Base-by-base conservation (phyloP, 2,888 invertebrate species). In the Ormyrus labotus region DNA sequence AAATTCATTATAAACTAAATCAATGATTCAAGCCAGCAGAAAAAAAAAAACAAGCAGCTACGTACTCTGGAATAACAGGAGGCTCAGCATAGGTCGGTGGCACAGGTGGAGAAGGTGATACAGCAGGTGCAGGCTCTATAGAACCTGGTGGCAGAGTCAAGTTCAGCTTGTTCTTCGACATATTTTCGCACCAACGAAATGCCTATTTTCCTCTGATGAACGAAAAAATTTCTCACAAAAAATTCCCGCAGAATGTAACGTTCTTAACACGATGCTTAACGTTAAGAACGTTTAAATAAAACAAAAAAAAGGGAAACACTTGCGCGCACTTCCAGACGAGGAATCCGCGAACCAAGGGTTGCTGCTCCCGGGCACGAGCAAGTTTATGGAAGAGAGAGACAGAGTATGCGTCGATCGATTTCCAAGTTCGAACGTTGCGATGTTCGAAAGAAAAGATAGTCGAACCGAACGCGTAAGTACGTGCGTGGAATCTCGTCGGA, bases 121-220 rank as follows among this genome's bases (percentile, higher is more conserved):
- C 90, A 48, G 87, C 87, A 82, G 94, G 93, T 81, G 93, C 94
- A 75, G 95, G 94, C 91, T 96, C 97, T 85, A 97, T 95, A 84
- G 96, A 95, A 90, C 96, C 96, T 88, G 97, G 96, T 87, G 97
- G 97, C 89, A 97, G 92, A 89, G 97, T 97, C 91, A 97, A 92
- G 91, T 97, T 97, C 88, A 97, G 92, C 92, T 97, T 97, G 91
- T 97, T 97, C 92, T 97, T 97, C 87, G 97, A 97, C 96, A 97
- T 96, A 19, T 51, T 74, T 47, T 34, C 13, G 34, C 34, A 34
- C 34, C 34, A 3, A 34, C 3, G 4, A 34, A 34, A 34, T 34
- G 34, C 34, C 34, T 34, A 34, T 4, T 34, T 34, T 34, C 4
- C 34, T 34, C 34, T 34, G 34, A 34, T 3, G 34, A 34, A 34